These are phyloP conservation scores for Calidris pygmaea DNA, from an alignment of 2,113 vertebrate genomes.

Conservation along the genomic window DNA sequence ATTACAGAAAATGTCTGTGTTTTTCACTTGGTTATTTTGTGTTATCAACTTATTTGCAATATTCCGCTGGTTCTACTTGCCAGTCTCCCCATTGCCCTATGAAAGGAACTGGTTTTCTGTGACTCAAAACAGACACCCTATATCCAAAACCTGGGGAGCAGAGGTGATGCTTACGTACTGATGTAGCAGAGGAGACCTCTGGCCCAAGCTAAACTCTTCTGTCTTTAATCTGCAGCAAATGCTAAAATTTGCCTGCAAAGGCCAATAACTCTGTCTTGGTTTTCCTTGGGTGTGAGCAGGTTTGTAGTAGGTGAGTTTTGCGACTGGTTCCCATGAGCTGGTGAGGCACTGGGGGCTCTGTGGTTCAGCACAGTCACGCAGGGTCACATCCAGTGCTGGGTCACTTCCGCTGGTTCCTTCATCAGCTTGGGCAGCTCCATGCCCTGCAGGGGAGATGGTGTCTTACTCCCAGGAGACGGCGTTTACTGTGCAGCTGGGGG, in stretches of 20 bases:
- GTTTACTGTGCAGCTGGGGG: background rate
- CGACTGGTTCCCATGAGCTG: rapidly evolving
- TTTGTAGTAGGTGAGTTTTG: background rate
- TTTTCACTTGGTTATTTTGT: background rate
- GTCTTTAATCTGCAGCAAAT: background rate
- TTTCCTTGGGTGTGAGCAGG: background rate
- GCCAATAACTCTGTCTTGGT: background rate
- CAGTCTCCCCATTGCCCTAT: background rate
- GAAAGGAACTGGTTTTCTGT: background rate
- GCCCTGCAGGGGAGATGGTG: background rate
- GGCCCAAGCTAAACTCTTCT: background rate
- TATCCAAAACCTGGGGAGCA: background rate
- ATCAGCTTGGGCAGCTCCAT: background rate
- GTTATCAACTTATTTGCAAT: background rate
- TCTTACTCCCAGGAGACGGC: background rate
- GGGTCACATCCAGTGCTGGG: background rate
- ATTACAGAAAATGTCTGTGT: background rate
- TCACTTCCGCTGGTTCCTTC: background rate
- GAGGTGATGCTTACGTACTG: background rate
- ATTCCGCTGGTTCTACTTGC: background rate
- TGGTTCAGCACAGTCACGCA: rapidly evolving
- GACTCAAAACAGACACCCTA: rapidly evolving
- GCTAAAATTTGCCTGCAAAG: background rate
- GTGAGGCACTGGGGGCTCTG: rapidly evolving
- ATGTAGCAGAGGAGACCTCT: background rate